phyloP scores from a whole-genome alignment of 2,888 invertebrate genomes.

The Metellina segmentata region DNA sequence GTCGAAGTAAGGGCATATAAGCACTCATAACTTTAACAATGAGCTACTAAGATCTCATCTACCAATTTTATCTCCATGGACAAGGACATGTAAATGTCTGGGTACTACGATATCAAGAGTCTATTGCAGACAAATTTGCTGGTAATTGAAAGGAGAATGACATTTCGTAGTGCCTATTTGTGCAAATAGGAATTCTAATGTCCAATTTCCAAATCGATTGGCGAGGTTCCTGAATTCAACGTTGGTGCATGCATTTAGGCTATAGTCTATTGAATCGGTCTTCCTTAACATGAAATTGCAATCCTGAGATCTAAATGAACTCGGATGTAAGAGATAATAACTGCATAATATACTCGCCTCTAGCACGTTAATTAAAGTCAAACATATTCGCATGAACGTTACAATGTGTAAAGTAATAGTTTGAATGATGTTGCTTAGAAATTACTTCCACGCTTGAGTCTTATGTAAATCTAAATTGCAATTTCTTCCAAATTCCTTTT shows the following conservation, averaged over 20 bases:
- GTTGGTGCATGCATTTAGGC: background rate
- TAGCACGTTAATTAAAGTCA: background rate
- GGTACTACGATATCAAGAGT: background rate
- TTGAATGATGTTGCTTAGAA: too few species aligned
- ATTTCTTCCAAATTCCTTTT: too few species aligned
- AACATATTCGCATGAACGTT: too few species aligned
- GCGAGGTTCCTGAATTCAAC: background rate
- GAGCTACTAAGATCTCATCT: background rate
- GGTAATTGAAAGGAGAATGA: slow-evolving; percentile 20
- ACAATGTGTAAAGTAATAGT: too few species aligned
- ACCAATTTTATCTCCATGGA: background rate
- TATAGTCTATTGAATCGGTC: background rate
- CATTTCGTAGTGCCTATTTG: slow-evolving; percentile 1
- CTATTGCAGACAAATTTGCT: background rate
- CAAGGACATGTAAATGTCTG: background rate
- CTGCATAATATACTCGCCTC: background rate
- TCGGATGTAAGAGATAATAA: background rate
- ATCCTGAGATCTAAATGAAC: background rate
- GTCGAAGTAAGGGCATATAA: too few species aligned
- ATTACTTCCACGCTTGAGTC: too few species aligned
- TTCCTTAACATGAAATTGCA: background rate
- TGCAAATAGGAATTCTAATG: background rate
- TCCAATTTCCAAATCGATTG: slow-evolving; percentile 8
- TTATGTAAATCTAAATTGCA: too few species aligned
- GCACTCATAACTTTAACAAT: background rate